Percentiles rank a stretch among this genome's conserved stretches.
These are phyloP conservation scores for Glyptemys insculpta DNA, from an alignment of 2,797 vertebrate species.

Conservation along the genomic window DNA sequence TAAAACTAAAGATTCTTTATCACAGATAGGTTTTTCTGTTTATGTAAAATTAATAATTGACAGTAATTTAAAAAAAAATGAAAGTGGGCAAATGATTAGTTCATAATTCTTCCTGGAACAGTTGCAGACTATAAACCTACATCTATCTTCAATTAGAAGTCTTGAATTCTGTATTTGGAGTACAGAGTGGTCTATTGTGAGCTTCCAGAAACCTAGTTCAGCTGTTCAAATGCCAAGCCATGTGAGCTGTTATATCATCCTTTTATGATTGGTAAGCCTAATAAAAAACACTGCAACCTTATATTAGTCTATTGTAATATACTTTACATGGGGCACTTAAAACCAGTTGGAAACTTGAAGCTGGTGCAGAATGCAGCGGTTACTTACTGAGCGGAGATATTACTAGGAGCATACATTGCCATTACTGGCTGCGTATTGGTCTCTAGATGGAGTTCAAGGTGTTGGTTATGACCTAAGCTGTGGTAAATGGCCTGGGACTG, in stretches of 20 bases:
- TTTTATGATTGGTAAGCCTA: not conserved
- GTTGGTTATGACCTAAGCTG: not conserved
- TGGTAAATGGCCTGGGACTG: not conserved
- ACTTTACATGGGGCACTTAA: not conserved
- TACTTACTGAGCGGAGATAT: not conserved
- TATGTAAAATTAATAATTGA: conserved; percentile 24
- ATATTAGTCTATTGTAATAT: not conserved
- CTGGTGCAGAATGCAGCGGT: not conserved
- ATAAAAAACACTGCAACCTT: not conserved
- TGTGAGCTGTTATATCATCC: not conserved
- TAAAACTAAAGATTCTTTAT: not conserved
- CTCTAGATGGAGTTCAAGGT: not conserved
- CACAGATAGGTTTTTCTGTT: not conserved
- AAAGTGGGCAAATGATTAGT: not conserved
- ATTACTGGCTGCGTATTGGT: not conserved
- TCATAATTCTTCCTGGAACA: not conserved
- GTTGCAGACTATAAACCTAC: not conserved
- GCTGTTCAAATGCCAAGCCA: not conserved
- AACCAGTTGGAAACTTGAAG: not conserved
- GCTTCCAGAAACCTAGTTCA: not conserved
- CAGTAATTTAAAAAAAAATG: not conserved
- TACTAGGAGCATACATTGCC: not conserved
- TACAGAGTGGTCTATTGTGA: not conserved
- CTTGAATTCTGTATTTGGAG: not conserved
- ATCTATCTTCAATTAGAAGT: not conserved